These are phyloP conservation scores for Elachura formosa DNA, from an alignment of 2,113 vertebrate species.

Conservation along the genomic window DNA sequence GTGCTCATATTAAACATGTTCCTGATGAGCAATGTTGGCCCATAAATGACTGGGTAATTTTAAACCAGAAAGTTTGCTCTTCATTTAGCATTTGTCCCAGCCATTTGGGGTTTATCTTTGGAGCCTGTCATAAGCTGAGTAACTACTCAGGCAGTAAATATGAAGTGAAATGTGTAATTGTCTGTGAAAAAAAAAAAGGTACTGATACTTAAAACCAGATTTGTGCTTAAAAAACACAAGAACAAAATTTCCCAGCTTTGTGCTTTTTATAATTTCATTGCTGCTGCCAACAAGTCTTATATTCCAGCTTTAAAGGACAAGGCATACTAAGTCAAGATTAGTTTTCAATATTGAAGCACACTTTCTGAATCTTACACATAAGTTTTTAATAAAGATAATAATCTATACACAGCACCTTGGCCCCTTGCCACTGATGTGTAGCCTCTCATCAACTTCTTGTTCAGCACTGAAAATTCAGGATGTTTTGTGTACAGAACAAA, in stretches of 20 bases:
- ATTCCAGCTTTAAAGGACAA: neutral
- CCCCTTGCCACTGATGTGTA: neutral
- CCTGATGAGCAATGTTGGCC: neutral
- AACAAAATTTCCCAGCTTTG: neutral
- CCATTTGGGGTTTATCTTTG: neutral
- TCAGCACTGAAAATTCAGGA: neutral
- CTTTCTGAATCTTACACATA: neutral
- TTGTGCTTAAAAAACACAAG: neutral
- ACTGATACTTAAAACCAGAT: neutral
- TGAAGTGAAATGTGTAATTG: neutral
- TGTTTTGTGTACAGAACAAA: neutral
- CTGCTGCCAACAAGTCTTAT: neutral
- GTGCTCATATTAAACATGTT: neutral
- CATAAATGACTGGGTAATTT: neutral
- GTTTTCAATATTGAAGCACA: neutral
- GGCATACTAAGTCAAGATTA: neutral
- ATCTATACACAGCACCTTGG: neutral
- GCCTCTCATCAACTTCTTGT: neutral
- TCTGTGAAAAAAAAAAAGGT: neutral
- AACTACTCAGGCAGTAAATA: neutral
- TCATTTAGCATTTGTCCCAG: neutral
- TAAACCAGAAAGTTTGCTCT: neutral
- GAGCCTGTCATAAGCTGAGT: neutral
- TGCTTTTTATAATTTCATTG: neutral
- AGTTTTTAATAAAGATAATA: conserved; percentile 1